Evolutionary conservation across 2,888 invertebrate species (phyloP), one percentile per base, ranked within the genome.

Genomic region (Gari tellinella): DNA sequence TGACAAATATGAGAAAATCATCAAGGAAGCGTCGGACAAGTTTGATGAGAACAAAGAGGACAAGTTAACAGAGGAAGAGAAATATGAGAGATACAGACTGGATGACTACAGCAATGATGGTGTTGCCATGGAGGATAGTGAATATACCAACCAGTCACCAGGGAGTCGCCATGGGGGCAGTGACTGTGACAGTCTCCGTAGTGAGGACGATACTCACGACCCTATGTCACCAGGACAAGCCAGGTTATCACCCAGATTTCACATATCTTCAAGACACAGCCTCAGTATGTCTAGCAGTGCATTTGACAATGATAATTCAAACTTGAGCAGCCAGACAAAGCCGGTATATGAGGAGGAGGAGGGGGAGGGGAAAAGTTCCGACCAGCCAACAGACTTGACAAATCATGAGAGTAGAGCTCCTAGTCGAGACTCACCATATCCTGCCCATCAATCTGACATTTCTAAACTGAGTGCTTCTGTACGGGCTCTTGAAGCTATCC

Each of bases 1-100:
- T 64, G 78, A 78, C 17, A 78, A 74, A 52, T 78, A 70, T 67
- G 77, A 77, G 23, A 68, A 72, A 64, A 52, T 60, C 40, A 45
- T 43, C 31, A 40, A 46, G 12, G 31, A 65, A 15, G 63, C 55
- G 40, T 17, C 37, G 5, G 67, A 67, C 26, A 62, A 60, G 52
- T 38, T 48, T 12, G 43, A 49, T 43, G 41, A 62, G n/a, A 45
- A 56, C 7, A 65, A 38, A 21, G 62, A 31, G 45, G 66, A 65
- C 37, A 57, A 62, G 51, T 66, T 65, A n/a, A 46, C 46, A 41
- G 65, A 74, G 17, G 52, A 53, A 26, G 69, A 69, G 14, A 46
- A 46, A 46, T 68, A 57, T 66, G 64, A 68, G 21, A 66, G 41
- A 23, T 68, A 53, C 19, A 46, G 67, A 40, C 63, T 64, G 14